phyloP scores from a whole-genome alignment of 2,797 vertebrate species.

The Clarias pachynema region DNA sequence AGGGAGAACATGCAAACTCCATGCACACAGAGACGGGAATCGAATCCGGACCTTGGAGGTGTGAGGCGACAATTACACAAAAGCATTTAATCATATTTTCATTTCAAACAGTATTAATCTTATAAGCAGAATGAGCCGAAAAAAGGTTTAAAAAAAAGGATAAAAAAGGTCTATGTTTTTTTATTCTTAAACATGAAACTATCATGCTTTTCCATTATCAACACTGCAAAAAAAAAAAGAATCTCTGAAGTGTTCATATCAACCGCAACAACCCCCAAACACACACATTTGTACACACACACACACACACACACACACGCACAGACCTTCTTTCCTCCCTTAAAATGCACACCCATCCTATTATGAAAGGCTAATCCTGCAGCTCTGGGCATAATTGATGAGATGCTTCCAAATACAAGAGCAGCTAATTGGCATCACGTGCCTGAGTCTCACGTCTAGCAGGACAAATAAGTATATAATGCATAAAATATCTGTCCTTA shows the following conservation, averaged over 20 bases:
- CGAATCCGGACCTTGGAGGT: too few relatives aligned
- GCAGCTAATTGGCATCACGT: constrained; percentile 89
- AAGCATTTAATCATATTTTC: background rate
- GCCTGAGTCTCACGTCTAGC: constrained; percentile 79
- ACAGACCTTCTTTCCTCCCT: constrained; percentile 76
- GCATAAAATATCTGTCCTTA: constrained; percentile 12
- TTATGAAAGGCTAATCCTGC: constrained; percentile 88
- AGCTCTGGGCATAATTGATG: constrained; percentile 88
- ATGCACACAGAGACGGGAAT: too few relatives aligned
- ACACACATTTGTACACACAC: constrained; percentile 9
- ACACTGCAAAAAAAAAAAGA: background rate
- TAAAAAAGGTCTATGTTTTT: too few relatives aligned
- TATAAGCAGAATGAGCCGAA: background rate
- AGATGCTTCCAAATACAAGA: constrained; percentile 89
- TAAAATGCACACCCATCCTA: constrained; percentile 83
- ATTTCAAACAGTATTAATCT: background rate
- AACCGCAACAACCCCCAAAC: constrained; percentile 20
- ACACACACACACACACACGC: background rate
- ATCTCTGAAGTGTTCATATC: constrained; percentile 6
- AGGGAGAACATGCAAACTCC: too few relatives aligned
- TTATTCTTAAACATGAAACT: background rate
- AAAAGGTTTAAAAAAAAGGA: too few relatives aligned
- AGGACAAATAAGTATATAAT: constrained; percentile 72
- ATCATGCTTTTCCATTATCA: background rate
- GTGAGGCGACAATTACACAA: background rate